A percentile compares a stretch with the other conserved stretches of the same genome.
Conservation (phyloP, 2,888 invertebrate genomes). For the Danaus chrysippus region DNA sequence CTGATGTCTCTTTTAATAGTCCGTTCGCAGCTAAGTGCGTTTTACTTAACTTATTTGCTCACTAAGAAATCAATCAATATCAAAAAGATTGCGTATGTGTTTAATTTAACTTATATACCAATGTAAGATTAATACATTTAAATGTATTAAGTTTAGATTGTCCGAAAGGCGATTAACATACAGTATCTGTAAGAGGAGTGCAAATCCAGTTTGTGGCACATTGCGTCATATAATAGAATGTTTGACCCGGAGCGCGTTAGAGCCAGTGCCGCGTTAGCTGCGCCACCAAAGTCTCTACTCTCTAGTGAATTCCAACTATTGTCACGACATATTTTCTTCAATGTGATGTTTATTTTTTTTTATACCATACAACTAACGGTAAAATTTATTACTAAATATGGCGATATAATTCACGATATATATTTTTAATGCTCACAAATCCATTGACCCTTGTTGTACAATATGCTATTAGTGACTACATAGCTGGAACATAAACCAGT, state of each 20-base stretch:
- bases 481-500: slow-evolving; percentile 25
- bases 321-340: slow-evolving; percentile 52
- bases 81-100: no score
- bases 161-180: slow-evolving; percentile 40
- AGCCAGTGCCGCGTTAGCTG: slow-evolving; percentile 38
- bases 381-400: slow-evolving; percentile 7
- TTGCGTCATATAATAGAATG: slow-evolving; percentile 75
- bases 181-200: slow-evolving; percentile 63
- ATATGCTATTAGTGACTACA: slow-evolving; percentile 20
- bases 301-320: slow-evolving; percentile 58
- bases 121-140: not conserved
- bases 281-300: slow-evolving; percentile 50
- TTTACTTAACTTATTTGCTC: no score
- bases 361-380: slow-evolving; percentile 12
- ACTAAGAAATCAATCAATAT: no score
- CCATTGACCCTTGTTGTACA: slow-evolving; percentile 23
- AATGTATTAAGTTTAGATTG: slow-evolving; percentile 23
- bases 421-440: slow-evolving; percentile 1
- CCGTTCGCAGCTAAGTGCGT: no score
- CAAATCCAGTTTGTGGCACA: slow-evolving; percentile 65
- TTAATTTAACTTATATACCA: no score
- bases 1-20: no score
- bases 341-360: slow-evolving; percentile 43
- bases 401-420: not conserved
- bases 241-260: slow-evolving; percentile 57